Evolutionary conservation across 2,113 vertebrate genomes (phyloP).

Genomic region (Dolichotis patagonum): DNA sequence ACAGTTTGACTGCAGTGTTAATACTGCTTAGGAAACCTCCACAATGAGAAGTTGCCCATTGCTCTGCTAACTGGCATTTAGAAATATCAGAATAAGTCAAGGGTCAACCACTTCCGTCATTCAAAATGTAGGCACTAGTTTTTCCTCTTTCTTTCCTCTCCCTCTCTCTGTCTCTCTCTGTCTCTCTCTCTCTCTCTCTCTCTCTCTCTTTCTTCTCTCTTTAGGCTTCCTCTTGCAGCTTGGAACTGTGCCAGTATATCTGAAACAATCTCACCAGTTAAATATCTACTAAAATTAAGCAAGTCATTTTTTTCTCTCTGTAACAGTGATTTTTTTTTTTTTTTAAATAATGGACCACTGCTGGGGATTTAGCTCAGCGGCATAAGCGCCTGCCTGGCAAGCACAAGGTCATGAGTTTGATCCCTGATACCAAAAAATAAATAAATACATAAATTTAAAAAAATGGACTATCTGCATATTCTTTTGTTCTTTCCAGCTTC

Average conservation of each 20-base stretch:
- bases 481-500: constrained; percentile 60
- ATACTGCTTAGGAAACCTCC: not conserved
- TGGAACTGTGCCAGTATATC: constrained; percentile 56
- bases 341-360: no score
- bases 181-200: not conserved
- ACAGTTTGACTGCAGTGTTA: not conserved
- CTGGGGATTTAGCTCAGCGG: no score
- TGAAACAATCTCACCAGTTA: constrained; percentile 39
- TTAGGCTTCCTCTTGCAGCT: constrained; percentile 49
- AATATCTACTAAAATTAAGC: constrained; percentile 48
- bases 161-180: not conserved
- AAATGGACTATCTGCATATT: not conserved
- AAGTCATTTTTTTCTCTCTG: not conserved
- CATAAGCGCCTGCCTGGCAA: no score
- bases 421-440: no score
- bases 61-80: not conserved
- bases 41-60: not conserved
- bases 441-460: no score
- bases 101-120: constrained; percentile 71
- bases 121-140: constrained; percentile 50
- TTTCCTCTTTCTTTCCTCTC: not conserved
- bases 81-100: constrained; percentile 7
- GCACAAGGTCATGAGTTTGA: no score
- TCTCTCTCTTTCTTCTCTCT: not conserved
- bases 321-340: constrained; percentile 60